phyloP scores from a whole-genome alignment of 64 coral and sea anemone species.

The Actinia equina region DNA sequence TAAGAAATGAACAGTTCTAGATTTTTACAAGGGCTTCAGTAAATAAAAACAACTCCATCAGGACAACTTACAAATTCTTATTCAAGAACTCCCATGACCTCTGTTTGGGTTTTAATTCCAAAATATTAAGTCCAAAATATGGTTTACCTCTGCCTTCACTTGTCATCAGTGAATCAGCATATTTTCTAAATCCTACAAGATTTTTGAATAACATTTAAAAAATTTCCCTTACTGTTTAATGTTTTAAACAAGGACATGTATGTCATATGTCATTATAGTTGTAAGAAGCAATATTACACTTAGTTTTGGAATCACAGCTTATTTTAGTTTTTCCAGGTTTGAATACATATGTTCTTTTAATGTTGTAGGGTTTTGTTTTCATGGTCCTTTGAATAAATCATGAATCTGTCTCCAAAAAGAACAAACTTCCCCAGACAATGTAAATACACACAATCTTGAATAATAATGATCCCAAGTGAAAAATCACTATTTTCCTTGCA shows the following conservation, averaged over 20 bases:
- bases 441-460: slow-evolving; percentile 12
- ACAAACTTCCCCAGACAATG: slow-evolving; percentile 27
- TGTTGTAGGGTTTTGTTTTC: not conserved
- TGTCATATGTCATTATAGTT: not conserved
- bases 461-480: not conserved
- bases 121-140: not conserved
- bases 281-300: not conserved
- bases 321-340: not conserved
- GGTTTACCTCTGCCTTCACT: not conserved
- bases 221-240: not conserved
- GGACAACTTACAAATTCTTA: not conserved
- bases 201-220: not conserved
- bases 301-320: not conserved
- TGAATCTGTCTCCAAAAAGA: slow-evolving; percentile 17
- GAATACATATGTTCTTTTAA: slow-evolving; percentile 15
- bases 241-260: not conserved
- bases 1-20: not conserved
- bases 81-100: not conserved
- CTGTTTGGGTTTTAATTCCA: not conserved
- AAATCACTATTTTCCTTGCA: not conserved
- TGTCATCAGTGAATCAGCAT: not conserved
- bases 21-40: not conserved
- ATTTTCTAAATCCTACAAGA: not conserved
- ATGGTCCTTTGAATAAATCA: slow-evolving; percentile 14
- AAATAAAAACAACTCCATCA: not conserved